A percentile compares a stretch with the other conserved stretches of the same genome.
These are phyloP conservation scores for Peromyscus leucopus DNA, from an alignment of 2,113 vertebrate genomes.

Conservation along the genomic window DNA sequence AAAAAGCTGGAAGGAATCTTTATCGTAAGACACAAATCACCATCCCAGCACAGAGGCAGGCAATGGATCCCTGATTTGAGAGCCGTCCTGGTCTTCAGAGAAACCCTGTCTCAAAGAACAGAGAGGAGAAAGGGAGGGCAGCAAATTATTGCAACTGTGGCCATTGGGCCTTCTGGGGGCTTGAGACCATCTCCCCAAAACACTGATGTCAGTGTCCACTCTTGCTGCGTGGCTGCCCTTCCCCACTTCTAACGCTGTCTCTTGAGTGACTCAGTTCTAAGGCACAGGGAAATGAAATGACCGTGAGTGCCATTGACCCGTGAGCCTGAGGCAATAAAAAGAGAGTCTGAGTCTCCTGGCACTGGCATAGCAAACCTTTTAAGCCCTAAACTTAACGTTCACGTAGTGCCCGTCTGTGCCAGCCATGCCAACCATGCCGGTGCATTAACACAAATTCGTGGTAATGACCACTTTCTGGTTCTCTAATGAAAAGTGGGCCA, in stretches of 20 bases:
- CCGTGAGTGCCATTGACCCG: neutral
- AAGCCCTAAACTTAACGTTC: neutral
- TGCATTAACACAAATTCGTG: neutral
- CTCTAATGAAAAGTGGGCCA: neutral
- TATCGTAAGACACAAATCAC: neutral
- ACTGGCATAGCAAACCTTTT: slow-evolving; percentile 10
- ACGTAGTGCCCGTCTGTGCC: neutral
- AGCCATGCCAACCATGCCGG: neutral
- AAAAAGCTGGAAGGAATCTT: neutral
- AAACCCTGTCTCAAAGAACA: neutral
- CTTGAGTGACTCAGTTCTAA: slow-evolving; percentile 30
- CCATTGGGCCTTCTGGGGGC: neutral
- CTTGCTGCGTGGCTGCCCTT: neutral
- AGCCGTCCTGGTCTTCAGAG: neutral
- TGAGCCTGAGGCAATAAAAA: slow-evolving; percentile 34
- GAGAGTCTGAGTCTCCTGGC: slow-evolving; percentile 29
- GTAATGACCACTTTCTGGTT: neutral
- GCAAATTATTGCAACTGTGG: neutral
- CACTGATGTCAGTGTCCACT: neutral
- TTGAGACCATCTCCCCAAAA: neutral
- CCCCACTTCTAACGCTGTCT: neutral
- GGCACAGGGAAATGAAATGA: slow-evolving; percentile 36
- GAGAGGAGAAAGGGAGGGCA: neutral
- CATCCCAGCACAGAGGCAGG: neutral
- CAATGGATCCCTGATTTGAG: neutral